These are phyloP conservation scores for Leptobrachium ailaonicum DNA, from an alignment of 2,113 vertebrate species.

Conservation along the genomic window DNA sequence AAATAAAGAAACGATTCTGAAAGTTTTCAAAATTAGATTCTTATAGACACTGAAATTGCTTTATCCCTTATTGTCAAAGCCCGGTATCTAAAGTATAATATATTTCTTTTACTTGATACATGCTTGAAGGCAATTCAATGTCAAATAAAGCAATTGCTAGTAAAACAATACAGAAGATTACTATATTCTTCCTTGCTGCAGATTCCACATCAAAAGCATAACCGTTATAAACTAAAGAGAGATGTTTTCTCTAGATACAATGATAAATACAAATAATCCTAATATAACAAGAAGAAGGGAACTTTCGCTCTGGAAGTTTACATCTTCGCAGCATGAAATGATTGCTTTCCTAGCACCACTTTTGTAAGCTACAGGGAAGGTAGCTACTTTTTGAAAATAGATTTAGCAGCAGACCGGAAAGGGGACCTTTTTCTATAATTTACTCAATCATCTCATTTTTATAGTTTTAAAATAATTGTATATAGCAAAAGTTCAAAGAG, in stretches of 20 bases:
- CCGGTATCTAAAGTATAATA: slow-evolving; percentile 14
- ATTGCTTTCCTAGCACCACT: slow-evolving; percentile 1
- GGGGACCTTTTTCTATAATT: no score
- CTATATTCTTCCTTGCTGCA: neutral
- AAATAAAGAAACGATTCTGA: slow-evolving; percentile 16
- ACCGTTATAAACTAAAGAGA: neutral
- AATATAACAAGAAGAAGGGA: neutral
- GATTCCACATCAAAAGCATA: neutral
- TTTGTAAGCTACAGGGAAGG: neutral
- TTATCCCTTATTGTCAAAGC: slow-evolving; percentile 30
- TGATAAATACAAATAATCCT: neutral
- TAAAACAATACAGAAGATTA: slow-evolving; percentile 13
- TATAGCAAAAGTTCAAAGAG: no score
- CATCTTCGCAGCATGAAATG: neutral
- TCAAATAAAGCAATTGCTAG: slow-evolving; percentile 7
- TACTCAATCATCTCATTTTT: no score
- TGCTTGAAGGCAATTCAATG: slow-evolving; percentile 20
- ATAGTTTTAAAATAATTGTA: no score
- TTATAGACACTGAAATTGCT: slow-evolving; percentile 6
- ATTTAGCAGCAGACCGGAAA: no score
- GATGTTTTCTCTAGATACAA: neutral
- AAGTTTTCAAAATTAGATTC: slow-evolving; percentile 23
- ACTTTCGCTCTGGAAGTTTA: neutral
- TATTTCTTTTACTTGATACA: neutral
- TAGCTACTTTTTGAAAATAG: neutral